Percentiles rank a stretch among this genome's conserved stretches.
These are phyloP conservation scores for Eremophila alpestris DNA, from an alignment of 2,797 vertebrate genomes.

Conservation along the genomic window DNA sequence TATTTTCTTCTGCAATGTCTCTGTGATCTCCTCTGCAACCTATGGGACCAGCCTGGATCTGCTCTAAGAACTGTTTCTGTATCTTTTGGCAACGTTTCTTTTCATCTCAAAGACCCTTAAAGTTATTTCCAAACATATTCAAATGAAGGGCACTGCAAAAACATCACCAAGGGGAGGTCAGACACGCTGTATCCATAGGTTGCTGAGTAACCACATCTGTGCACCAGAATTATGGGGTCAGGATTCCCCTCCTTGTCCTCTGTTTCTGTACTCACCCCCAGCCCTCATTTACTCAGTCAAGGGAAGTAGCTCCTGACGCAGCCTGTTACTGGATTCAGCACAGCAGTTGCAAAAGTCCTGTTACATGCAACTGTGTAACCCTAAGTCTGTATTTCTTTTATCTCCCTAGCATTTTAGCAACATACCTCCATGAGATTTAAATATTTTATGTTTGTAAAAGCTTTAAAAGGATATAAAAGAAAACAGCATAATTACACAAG, in stretches of 20 bases:
- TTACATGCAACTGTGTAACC: background rate
- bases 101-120: background rate
- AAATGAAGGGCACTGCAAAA: background rate
- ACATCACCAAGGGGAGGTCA: background rate
- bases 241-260: background rate
- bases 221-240: background rate
- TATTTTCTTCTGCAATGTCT: background rate
- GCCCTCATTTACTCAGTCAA: background rate
- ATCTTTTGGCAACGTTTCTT: background rate
- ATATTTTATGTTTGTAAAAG: slow-evolving; percentile 62
- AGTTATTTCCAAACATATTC: background rate
- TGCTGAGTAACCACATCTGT: background rate
- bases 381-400: background rate
- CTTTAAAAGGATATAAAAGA: slow-evolving; percentile 6
- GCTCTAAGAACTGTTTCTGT: background rate
- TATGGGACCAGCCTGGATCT: background rate
- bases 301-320: background rate
- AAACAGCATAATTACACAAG: background rate
- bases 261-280: background rate
- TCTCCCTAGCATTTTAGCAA: background rate
- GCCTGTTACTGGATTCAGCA: background rate
- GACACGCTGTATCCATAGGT: background rate
- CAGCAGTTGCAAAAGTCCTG: background rate
- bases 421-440: slow-evolving; percentile 34
- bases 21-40: background rate